Conservation (phyloP, 2,888 invertebrate species). For the Drosophila antonietae region DNA sequence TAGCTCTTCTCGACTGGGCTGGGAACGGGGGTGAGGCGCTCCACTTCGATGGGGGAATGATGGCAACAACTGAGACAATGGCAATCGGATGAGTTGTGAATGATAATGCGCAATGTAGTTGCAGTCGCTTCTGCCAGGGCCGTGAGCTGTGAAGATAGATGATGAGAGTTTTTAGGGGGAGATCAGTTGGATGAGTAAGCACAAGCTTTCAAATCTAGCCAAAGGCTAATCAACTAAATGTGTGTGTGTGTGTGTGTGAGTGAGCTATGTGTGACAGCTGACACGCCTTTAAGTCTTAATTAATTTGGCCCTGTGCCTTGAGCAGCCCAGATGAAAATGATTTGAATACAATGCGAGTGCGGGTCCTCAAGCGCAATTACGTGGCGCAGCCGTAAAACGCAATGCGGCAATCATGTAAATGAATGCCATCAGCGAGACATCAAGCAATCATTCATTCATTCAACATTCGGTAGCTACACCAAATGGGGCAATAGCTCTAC, state of each 20-base stretch:
- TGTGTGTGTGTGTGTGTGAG: slow-evolving; percentile 13
- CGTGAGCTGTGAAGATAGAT: slow-evolving; percentile 31
- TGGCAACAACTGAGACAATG: slow-evolving; percentile 59
- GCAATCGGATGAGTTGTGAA: slow-evolving; percentile 77
- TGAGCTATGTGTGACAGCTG: slow-evolving; percentile 39
- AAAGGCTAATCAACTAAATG: slow-evolving; percentile 39
- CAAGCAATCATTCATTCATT: slow-evolving; percentile 39
- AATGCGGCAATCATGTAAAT: slow-evolving; percentile 82
- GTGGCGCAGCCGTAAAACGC: slow-evolving; percentile 65
- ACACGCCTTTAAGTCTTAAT: slow-evolving; percentile 63
- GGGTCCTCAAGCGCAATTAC: slow-evolving; percentile 58
- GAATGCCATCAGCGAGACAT: slow-evolving; percentile 65
- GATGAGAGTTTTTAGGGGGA: slow-evolving; percentile 19
- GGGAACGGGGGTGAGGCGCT: neutral
- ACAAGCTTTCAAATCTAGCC: slow-evolving; percentile 33
- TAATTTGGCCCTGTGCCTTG: slow-evolving; percentile 55
- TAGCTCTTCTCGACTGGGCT: neutral
- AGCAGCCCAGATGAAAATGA: slow-evolving; percentile 46
- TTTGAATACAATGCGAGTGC: slow-evolving; percentile 55
- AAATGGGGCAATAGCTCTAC: slow-evolving; percentile 25
- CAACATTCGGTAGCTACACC: slow-evolving; percentile 18
- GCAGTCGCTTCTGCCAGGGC: slow-evolving; percentile 4
- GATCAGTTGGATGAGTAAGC: slow-evolving; percentile 44
- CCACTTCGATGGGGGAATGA: neutral
- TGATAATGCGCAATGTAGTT: slow-evolving; percentile 63